phyloP scores from a whole-genome alignment of 2,113 vertebrate species.

The Rousettus leschenaultii region DNA sequence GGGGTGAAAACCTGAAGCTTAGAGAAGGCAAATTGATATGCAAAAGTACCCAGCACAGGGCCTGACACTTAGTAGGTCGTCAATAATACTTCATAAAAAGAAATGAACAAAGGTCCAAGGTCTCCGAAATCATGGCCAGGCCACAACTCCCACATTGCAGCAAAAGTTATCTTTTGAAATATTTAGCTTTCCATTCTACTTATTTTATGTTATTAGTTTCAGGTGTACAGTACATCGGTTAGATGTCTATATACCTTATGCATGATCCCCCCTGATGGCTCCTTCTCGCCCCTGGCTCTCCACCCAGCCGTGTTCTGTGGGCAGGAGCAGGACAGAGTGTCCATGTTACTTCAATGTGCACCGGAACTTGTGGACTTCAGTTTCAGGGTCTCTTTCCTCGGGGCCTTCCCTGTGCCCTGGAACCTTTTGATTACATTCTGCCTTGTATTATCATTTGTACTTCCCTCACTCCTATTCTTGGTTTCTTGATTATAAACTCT shows the following conservation, averaged over 20 bases:
- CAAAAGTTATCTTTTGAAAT: constrained; percentile 22
- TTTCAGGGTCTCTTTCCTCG: constrained; percentile 43
- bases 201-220: not conserved
- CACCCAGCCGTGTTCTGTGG: not conserved
- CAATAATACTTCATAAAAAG: not conserved
- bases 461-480: constrained; percentile 35
- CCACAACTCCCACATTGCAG: not conserved
- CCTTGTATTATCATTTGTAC: constrained; percentile 41
- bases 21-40: not conserved
- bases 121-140: not conserved
- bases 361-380: constrained; percentile 44
- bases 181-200: not conserved
- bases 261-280: too few species aligned
- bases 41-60: not conserved
- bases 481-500: constrained; percentile 43
- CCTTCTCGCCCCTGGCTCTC: too few species aligned
- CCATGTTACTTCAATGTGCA: constrained; percentile 15
- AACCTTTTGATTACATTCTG: constrained; percentile 49
- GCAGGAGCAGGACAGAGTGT: not conserved
- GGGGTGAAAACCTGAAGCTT: not conserved
- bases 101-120: not conserved
- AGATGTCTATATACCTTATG: too few species aligned
- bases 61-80: not conserved
- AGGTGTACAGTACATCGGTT: too few species aligned
- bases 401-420: constrained; percentile 29